Evolutionary conservation across 1,140 invertebrate species (phyloP).

Genomic region (Asobara japonica): DNA sequence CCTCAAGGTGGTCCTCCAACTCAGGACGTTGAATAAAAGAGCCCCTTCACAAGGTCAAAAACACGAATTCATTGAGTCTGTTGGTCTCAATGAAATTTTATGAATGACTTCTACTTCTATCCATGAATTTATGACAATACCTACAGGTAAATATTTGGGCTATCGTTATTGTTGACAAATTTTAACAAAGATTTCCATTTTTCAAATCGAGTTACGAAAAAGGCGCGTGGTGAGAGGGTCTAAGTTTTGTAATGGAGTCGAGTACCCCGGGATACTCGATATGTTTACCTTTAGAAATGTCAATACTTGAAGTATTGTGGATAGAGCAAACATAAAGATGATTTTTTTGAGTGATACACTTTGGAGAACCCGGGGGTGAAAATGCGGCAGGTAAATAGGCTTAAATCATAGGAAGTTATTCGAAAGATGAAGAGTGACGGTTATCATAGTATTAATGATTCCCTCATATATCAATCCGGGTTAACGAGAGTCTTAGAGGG

Average conservation of each 20-base stretch:
- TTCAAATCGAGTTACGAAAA: neutral
- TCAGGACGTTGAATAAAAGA: slow-evolving; percentile 4
- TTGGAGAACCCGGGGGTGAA: neutral
- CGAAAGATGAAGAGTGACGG: neutral
- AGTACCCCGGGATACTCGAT: neutral
- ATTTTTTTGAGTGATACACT: neutral
- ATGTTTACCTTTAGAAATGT: neutral
- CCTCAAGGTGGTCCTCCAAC: slow-evolving; percentile 9
- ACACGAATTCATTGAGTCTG: neutral
- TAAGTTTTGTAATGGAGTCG: neutral
- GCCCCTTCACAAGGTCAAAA: neutral
- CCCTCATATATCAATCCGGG: too few species aligned
- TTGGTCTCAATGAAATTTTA: neutral
- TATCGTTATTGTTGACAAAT: neutral
- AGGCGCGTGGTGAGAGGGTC: neutral
- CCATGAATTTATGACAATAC: neutral
- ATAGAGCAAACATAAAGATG: neutral
- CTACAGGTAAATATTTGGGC: neutral
- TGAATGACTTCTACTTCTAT: neutral
- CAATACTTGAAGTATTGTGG: neutral
- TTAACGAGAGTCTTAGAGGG: too few species aligned
- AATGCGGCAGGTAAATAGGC: neutral
- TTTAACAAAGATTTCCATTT: neutral
- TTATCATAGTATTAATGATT: too few species aligned
- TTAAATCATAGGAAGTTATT: neutral